A percentile compares a stretch with the other conserved stretches of the same genome.
Evolutionary conservation across 2,797 vertebrate species (phyloP).

Genomic region (Pagetopsis macropterus): DNA sequence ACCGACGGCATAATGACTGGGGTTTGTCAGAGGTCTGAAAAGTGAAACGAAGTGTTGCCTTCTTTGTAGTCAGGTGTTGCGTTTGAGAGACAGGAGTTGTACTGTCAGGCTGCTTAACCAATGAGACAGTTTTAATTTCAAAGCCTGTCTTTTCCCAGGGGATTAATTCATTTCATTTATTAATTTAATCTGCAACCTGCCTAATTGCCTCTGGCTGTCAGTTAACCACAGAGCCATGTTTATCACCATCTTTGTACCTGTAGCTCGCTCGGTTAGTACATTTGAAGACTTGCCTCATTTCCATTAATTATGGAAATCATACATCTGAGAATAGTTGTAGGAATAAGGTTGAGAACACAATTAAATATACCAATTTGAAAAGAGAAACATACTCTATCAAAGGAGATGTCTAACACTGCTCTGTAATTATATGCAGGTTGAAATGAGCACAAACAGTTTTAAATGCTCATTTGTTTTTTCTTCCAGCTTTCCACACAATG

Average conservation of each 20-base stretch:
- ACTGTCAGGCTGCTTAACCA: constrained; percentile 43
- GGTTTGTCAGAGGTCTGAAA: constrained; percentile 43
- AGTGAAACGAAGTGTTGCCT: constrained; percentile 13
- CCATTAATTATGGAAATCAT: constrained; percentile 75
- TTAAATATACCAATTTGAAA: constrained; percentile 72
- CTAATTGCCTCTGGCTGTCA: constrained; percentile 53
- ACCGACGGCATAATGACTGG: constrained; percentile 35
- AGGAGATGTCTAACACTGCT: constrained; percentile 67
- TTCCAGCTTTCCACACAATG: constrained; percentile 55
- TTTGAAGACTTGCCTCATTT: constrained; percentile 68
- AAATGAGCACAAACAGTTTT: constrained; percentile 58
- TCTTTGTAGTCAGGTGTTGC: constrained; percentile 31
- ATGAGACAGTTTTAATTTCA: constrained; percentile 52
- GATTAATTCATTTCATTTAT: constrained; percentile 64
- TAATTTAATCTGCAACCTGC: constrained; percentile 55
- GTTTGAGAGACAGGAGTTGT: constrained; percentile 43
- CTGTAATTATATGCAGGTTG: constrained; percentile 53
- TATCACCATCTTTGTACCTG: constrained; percentile 52
- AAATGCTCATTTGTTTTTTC: constrained; percentile 53
- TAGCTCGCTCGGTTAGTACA: constrained; percentile 66
- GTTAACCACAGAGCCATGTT: constrained; percentile 58
- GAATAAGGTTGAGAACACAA: constrained; percentile 70
- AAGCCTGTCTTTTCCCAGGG: constrained; percentile 47
- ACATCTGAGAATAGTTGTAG: constrained; percentile 64
- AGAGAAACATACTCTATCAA: constrained; percentile 59